Conservation (phyloP, 1,140 invertebrate species). For the Amphibalanus amphitrite region DNA sequence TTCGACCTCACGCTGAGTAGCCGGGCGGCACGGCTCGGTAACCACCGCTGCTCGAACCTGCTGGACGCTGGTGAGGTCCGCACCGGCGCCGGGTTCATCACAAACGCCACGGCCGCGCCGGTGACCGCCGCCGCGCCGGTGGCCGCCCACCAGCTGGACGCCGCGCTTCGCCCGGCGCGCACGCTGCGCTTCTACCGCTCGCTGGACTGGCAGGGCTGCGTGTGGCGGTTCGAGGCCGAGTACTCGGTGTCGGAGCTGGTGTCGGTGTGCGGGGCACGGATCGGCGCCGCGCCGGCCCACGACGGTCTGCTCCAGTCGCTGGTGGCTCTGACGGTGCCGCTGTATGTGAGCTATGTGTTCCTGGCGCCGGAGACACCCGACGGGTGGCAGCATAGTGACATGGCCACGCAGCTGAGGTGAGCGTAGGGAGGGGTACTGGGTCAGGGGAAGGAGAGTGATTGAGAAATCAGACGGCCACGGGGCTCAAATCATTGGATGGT, state of each 20-base stretch:
- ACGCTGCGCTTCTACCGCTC: conserved; percentile 24
- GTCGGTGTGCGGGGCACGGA: conserved; percentile 23
- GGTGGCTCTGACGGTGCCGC: conserved; percentile 25
- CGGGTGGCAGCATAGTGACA: conserved; percentile 27
- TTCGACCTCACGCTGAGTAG: conserved; percentile 26
- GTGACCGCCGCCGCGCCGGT: too few relatives aligned
- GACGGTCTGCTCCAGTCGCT: conserved; percentile 27
- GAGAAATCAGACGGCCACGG: too few relatives aligned
- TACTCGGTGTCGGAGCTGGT: conserved; percentile 28
- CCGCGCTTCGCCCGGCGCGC: neutral
- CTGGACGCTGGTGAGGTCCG: conserved; percentile 22
- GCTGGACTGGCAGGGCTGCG: conserved; percentile 27
- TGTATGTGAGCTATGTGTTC: conserved; percentile 29
- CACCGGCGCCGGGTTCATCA: too few relatives aligned
- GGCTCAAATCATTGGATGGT: too few relatives aligned
- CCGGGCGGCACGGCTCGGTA: conserved; percentile 23
- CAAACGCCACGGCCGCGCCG: too few relatives aligned
- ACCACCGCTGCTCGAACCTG: conserved; percentile 28
- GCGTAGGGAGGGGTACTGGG: too few relatives aligned
- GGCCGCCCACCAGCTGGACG: too few relatives aligned
- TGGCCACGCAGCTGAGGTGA: conserved; percentile 21
- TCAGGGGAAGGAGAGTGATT: too few relatives aligned
- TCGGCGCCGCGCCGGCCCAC: conserved; percentile 17
- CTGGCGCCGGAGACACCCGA: conserved; percentile 23
- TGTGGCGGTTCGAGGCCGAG: conserved; percentile 27